A percentile compares a stretch with the other conserved stretches of the same genome.
phyloP scores from a whole-genome alignment of 2,113 vertebrate genomes.

The Marmota monax region DNA sequence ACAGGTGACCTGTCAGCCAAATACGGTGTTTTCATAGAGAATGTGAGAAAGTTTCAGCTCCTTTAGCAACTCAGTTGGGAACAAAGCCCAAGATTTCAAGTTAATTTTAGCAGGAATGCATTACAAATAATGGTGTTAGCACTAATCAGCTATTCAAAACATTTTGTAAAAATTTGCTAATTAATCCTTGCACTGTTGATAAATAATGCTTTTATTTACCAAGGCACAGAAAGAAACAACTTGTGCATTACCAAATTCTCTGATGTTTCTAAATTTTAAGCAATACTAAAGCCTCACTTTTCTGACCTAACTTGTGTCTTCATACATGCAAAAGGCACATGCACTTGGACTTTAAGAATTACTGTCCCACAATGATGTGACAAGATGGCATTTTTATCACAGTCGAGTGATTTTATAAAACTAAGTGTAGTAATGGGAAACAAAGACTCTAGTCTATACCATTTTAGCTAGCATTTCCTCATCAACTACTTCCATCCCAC shows the following conservation, averaged over 20 bases:
- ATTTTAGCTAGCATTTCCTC: not conserved
- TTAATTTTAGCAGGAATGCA: slow-evolving; percentile 60
- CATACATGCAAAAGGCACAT: not conserved
- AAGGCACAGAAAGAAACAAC: slow-evolving; percentile 23
- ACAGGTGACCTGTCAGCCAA: slow-evolving; percentile 78
- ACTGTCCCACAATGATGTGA: not conserved
- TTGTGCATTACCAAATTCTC: not conserved
- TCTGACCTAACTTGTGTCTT: not conserved
- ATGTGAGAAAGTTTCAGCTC: slow-evolving; percentile 67
- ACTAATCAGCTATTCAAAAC: slow-evolving; percentile 69
- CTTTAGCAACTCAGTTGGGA: not conserved
- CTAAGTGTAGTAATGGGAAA: not conserved
- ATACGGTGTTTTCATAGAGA: slow-evolving; percentile 44
- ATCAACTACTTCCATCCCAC: accelerated
- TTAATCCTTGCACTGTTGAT: slow-evolving; percentile 63
- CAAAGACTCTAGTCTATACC: not conserved
- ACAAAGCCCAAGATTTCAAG: slow-evolving; percentile 53
- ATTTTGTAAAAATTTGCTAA: slow-evolving; percentile 56
- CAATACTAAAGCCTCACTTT: not conserved
- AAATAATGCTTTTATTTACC: slow-evolving; percentile 55
- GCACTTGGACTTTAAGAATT: not conserved
- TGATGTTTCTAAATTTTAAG: slow-evolving; percentile 36
- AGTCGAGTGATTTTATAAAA: not conserved
- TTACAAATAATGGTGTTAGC: slow-evolving; percentile 43
- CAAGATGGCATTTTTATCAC: not conserved